Percentiles rank a stretch among this genome's conserved stretches.
Conservation (phyloP, 2,888 invertebrate species). For the Synergus umbraculus region DNA sequence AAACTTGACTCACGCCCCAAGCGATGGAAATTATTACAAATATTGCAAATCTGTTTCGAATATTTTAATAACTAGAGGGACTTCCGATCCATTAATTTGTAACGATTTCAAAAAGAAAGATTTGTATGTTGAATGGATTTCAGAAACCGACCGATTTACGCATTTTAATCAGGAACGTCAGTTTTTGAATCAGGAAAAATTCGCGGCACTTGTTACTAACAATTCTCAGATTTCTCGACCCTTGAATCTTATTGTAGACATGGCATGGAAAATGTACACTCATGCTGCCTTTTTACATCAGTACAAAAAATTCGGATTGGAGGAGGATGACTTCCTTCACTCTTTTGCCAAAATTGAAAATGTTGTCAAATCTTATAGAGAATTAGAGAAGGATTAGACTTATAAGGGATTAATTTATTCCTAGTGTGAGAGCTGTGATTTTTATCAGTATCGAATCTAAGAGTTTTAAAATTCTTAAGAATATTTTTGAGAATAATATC, state of each 20-base stretch:
- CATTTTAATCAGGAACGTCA: conserved; percentile 74
- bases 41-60: conserved; percentile 70
- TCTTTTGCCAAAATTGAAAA: conserved; percentile 79
- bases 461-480: background rate
- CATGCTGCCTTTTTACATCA: conserved; percentile 79
- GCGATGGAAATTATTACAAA: conserved; percentile 48
- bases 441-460: background rate
- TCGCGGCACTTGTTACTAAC: conserved; percentile 77
- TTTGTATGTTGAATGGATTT: conserved; percentile 76
- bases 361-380: conserved; percentile 76
- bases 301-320: conserved; percentile 78
- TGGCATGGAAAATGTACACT: conserved; percentile 78
- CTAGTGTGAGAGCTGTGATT: conserved; percentile 14
- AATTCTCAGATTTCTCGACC: conserved; percentile 74
- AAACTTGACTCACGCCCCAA: conserved; percentile 50
- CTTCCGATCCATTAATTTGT: conserved; percentile 56
- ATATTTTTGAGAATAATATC: background rate
- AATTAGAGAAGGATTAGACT: conserved; percentile 34
- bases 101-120: conserved; percentile 70
- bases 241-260: conserved; percentile 75
- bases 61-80: conserved; percentile 76
- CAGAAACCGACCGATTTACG: conserved; percentile 67
- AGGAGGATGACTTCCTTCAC: conserved; percentile 77
- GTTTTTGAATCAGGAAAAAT: conserved; percentile 76
- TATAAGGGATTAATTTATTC: background rate